Evolutionary conservation across 2,888 invertebrate species (phyloP), one percentile per base, ranked within the genome.

Genomic region (Drosophila lacicola): DNA sequence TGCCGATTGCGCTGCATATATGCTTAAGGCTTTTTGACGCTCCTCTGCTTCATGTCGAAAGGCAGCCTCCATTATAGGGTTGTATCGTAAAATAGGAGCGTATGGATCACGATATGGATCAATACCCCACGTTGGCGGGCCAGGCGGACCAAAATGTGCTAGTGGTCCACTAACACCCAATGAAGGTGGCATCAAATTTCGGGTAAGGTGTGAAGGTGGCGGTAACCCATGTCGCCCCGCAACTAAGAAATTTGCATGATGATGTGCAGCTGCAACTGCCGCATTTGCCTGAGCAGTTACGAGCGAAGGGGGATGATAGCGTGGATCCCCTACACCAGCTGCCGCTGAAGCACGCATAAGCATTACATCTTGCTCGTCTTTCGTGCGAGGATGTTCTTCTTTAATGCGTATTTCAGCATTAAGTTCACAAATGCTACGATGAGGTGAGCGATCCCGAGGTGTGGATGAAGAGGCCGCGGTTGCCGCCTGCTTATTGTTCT

Each of bases 41-140:
- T 96, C 95, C 91, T 96, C 96, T 85, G 96, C 96, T 90, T 96
- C 96, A 47, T 95, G 96, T 60, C 96, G 94, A 90, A 95, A 95
- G 19, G 96, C 96, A 13, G 95, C 96, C 83, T 96, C 96, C 93
- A 97, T 95, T 36, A 97, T 93, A 19, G 96, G 96, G 91, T 96
- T 96, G 91, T 96, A 96, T 60, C 96, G 94, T 91, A 95, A 93
- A 74, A 96, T 94, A 42, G 96, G 95, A 14, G 81, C 82, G 91
- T 96, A 96, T 34, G 94, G 93, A 88, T 94, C 94, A 56, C 95
- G 94, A 93, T 95, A 96, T 11, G 95, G 95, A 91, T 96, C 95
- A 67, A 92, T 90, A 25, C 90, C 80, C 95, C 95, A 94, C 17
- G 91, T 89, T 34, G 92, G 92, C 10, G 94, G 94, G 1, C 94